phyloP scores from a whole-genome alignment of 2,797 vertebrate genomes.

The Caiman crocodilus region DNA sequence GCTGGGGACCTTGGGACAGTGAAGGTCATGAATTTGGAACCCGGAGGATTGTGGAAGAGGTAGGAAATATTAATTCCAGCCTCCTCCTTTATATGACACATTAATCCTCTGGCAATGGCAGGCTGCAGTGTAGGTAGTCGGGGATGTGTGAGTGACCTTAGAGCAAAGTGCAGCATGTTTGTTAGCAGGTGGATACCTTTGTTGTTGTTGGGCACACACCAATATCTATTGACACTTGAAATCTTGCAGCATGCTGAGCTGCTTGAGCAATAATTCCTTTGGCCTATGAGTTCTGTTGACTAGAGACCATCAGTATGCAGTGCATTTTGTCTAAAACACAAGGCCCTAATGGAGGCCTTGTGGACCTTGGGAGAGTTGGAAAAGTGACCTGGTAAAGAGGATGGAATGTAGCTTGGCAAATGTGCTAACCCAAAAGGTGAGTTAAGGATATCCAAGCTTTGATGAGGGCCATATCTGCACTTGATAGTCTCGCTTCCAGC shows the following conservation, averaged over 20 bases:
- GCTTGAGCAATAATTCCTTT: background rate
- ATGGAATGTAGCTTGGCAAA: fast-evolving
- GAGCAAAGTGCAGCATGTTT: background rate
- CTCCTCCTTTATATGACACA: background rate
- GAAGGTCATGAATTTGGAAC: background rate
- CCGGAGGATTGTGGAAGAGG: background rate
- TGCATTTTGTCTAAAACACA: background rate
- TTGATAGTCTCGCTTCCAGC: background rate
- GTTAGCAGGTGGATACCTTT: background rate
- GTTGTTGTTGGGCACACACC: background rate
- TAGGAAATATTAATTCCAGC: background rate
- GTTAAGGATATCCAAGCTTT: background rate
- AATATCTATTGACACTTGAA: fast-evolving
- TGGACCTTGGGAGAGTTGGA: background rate
- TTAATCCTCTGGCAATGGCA: background rate
- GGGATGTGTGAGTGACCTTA: background rate
- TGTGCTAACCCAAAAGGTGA: background rate
- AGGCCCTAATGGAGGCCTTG: background rate
- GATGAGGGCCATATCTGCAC: background rate
- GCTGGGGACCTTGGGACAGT: background rate
- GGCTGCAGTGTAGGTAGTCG: background rate
- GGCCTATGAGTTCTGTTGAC: background rate
- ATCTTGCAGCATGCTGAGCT: background rate
- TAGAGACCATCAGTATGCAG: background rate
- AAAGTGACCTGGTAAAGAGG: background rate